Conservation (phyloP, 2,888 invertebrate genomes). For the Penaeus monodon region DNA sequence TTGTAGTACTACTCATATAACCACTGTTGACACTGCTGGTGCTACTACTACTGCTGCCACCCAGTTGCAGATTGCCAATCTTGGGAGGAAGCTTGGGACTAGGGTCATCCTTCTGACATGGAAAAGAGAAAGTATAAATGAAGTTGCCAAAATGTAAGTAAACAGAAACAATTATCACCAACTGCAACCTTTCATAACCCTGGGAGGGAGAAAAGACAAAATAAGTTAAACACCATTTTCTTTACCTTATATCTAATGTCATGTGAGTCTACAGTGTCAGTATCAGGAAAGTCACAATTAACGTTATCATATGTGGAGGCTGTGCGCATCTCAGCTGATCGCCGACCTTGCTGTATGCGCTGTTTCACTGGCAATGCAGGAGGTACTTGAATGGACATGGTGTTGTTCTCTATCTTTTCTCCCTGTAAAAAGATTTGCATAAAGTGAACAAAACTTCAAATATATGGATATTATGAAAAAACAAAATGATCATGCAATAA, state of each 20-base stretch:
- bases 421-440: conserved; percentile 11
- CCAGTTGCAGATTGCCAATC: conserved; percentile 18
- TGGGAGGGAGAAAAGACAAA: not conserved
- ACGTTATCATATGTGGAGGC: conserved; percentile 33
- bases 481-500: not conserved
- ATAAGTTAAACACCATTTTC: not conserved
- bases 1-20: conserved; percentile 45
- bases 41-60: conserved; percentile 50
- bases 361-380: conserved; percentile 38
- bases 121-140: not conserved
- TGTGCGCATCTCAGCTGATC: conserved; percentile 11
- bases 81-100: conserved; percentile 58
- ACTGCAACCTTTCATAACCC: not conserved
- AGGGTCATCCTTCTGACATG: conserved; percentile 38
- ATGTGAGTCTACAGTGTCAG: conserved; percentile 19
- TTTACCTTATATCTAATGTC: conserved; percentile 28
- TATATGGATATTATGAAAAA: not conserved
- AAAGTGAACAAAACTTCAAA: not conserved
- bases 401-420: conserved; percentile 36
- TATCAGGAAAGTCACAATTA: not conserved
- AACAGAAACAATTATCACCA: not conserved
- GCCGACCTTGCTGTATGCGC: conserved; percentile 13
- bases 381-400: conserved; percentile 22
- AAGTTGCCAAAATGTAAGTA: not conserved
- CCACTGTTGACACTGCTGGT: conserved; percentile 31